Conservation (phyloP, 2,797 vertebrate species). For the Crocidura indochinensis region DNA sequence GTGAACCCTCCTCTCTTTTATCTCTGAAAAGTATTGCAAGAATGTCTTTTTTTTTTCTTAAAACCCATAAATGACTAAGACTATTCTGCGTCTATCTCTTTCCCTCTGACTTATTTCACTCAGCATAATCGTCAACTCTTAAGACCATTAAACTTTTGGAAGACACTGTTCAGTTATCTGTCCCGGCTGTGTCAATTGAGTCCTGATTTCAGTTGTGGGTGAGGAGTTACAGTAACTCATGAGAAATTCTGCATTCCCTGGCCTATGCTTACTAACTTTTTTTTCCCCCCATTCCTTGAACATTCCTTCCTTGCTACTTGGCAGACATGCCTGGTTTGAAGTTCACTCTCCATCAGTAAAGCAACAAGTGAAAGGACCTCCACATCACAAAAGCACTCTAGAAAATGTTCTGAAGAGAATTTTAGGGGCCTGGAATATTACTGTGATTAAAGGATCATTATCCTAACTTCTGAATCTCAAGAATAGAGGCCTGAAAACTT, state of each 20-base stretch:
- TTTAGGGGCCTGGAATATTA: background rate
- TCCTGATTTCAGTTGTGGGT: background rate
- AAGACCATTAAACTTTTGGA: background rate
- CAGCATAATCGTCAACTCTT: background rate
- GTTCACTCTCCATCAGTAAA: background rate
- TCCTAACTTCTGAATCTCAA: background rate
- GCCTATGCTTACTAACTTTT: background rate
- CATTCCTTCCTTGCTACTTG: background rate
- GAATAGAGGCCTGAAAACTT: background rate
- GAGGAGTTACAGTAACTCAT: background rate
- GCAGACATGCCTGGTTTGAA: background rate
- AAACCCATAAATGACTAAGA: no score
- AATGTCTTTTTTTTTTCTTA: no score
- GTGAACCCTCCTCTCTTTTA: no score
- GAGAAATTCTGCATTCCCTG: background rate
- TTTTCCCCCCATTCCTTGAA: constrained; percentile 43
- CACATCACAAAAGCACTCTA: background rate
- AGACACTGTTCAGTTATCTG: background rate
- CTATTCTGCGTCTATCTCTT: no score
- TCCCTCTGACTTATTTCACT: no score
- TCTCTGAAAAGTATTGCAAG: no score
- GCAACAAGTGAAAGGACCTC: no score
- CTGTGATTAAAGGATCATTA: no score
- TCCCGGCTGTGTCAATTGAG: background rate
- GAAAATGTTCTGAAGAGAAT: background rate